Conservation (phyloP, 2,113 vertebrate species). For the Bubalus kerabau region DNA sequence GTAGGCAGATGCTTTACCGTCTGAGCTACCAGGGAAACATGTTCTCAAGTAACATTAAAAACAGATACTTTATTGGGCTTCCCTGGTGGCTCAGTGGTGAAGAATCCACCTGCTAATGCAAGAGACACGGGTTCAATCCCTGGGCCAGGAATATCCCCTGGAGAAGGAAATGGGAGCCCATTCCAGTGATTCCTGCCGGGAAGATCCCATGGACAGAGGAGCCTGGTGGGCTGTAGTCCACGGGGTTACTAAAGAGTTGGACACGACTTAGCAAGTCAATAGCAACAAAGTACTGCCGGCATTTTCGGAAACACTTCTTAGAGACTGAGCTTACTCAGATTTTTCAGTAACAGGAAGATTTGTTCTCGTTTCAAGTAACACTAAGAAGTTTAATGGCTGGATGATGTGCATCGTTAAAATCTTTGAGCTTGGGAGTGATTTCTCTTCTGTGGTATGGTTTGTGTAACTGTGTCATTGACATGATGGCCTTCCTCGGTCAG, state of each 20-base stretch:
- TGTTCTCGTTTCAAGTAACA: neutral
- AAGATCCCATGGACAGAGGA: neutral
- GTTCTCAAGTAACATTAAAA: neutral
- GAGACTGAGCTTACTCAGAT: neutral
- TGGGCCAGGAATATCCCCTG: neutral
- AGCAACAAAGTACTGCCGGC: neutral
- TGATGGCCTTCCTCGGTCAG: neutral
- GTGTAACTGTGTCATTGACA: neutral
- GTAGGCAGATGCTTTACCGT: too few relatives aligned
- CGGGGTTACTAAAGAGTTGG: neutral
- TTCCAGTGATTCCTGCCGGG: neutral
- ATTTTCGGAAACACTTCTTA: neutral
- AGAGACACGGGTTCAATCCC: neutral
- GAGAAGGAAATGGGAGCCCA: neutral
- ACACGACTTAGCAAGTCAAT: neutral
- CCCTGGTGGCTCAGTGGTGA: neutral
- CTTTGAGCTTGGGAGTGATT: neutral
- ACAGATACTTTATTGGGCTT: neutral
- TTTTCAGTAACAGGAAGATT: neutral
- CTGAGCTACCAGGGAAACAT: neutral
- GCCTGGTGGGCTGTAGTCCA: neutral
- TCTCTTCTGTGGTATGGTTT: neutral
- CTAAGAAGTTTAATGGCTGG: neutral
- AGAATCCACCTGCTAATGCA: neutral
- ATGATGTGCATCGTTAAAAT: neutral